Evolutionary conservation across 2,113 vertebrate genomes (phyloP).

Genomic region (Glareola pratincola): DNA sequence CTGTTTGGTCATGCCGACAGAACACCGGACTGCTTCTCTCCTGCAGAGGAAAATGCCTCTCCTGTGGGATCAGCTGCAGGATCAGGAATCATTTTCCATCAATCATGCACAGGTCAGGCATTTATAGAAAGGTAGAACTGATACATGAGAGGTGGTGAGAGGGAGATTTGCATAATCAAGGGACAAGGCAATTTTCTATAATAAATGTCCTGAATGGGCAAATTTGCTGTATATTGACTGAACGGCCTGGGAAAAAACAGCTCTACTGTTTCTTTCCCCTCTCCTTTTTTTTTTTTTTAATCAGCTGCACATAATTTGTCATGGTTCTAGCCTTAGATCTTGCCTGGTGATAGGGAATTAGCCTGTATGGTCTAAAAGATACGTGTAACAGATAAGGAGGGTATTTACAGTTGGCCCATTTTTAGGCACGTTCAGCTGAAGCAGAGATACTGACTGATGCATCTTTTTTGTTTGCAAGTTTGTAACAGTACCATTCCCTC

Average conservation of each 20-base stretch:
- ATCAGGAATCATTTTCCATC: background rate
- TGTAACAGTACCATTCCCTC: background rate
- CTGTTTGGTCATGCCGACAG: background rate
- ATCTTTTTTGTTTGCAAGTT: background rate
- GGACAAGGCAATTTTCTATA: background rate
- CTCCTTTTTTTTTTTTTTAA: background rate
- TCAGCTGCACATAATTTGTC: background rate
- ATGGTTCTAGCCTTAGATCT: background rate
- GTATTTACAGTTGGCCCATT: background rate
- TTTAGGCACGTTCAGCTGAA: background rate
- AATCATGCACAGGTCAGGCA: background rate
- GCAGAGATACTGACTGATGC: background rate
- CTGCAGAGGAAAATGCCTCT: rapidly evolving
- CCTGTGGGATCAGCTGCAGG: background rate
- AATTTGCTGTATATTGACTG: background rate
- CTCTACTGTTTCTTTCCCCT: rapidly evolving
- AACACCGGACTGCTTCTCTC: background rate
- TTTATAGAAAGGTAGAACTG: background rate
- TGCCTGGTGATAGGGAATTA: background rate
- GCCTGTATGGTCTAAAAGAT: background rate
- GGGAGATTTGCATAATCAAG: background rate
- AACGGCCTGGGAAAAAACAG: background rate
- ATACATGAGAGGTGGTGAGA: background rate
- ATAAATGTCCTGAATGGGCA: background rate
- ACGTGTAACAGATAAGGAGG: background rate